Base-by-base conservation (phyloP, 2,888 invertebrate genomes). In the Lumbricus terrestris region DNA sequence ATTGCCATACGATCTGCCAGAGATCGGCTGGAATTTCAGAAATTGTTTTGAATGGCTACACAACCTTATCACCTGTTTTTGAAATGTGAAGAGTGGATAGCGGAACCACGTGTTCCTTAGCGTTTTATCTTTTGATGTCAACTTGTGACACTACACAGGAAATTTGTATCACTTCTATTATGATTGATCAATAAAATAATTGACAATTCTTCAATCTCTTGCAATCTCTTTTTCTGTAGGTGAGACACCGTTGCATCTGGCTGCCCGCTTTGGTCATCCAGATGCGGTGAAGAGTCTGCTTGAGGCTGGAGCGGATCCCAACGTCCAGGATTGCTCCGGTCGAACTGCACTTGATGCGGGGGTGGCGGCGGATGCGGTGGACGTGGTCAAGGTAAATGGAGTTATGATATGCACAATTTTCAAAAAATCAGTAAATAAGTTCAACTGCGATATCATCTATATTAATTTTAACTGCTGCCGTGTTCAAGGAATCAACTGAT, bases 361-460 rank as follows among this genome's bases (percentile, higher is more conserved):
- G 0, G 98, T 99, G 0, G 98, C 98, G 0, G 98, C 98, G 0
- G 99, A 99, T 94, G 98, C 98, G 0, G 97, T 97, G 96, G 98
- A 98, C 8, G 98, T 98, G 0, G 99, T 98, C 96, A 96, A 96
- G 95, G 95, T 95, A 91, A 90, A 89, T 23, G 88, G 29, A 38
- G n/a, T 69, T 8, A 69, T 69, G 29, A 69, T n/a, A 11, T 69
- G 4, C 13, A 0, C 5, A 29, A 69, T 4, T 69, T 69, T 29
- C n/a, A n/a, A 0, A 16, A 0, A n/a, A n/a, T 69, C n/a, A 69
- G 29, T 69, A 29, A 69, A 69, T 69, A n/a, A 69, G 16, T 69
- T 47, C 23, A 5, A 16, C 16, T 69, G 16, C n/a, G 29, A 16
- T 69, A n/a, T n/a, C n/a, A n/a, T n/a, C n/a, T n/a, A n/a, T n/a